Base-by-base conservation (phyloP, 2,888 invertebrate genomes). In the Xylocampa areola region DNA sequence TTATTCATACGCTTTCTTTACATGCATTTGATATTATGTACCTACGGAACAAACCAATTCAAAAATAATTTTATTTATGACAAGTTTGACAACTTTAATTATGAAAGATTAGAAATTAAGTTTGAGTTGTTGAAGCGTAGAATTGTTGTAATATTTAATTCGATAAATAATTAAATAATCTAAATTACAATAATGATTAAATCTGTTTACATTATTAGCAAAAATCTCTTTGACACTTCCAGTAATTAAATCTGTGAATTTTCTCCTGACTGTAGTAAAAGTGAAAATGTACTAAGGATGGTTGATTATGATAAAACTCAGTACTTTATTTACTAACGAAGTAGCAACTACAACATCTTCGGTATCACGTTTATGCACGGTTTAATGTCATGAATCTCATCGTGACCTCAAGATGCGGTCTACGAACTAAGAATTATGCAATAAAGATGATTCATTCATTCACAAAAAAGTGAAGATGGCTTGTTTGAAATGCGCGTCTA, bases 361-460 rank as follows among this genome's bases (percentile, higher is more conserved):
- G 35, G 51, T 51, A 25, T 11, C 6, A 61, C 40, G 29, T 62
- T 68, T 68, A 68, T 45, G 14, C 23, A 51, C 35, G 52, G 63
- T 36, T 54, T 63, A 65, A 65, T 65, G 69, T 68, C 65, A 69
- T 44, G 64, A 64, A 48, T 54, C 37, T 60, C 61, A 57, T 62
- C 60, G 59, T 68, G 69, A 74, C 64, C 72, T 65, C 53, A 70
- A 68, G 62, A 70, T 67, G 54, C 59, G 72, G 70, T 74, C 76
- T 77, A 64, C 59, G 72, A 81, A 76, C 79, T 69, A 60, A 41
- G 52, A 3, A 48, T 75, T 70, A 67, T 54, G 57, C 50, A 73
- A 73, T 58, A 45, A 74, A 72, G 69, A 75, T 75, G 79, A 77
- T 45, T 76, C 73, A 81, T 55, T 62, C 63, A 68, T 73, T 71